These are phyloP conservation scores for Gnathonemus echidnorhynchus DNA, from an alignment of 2,113 vertebrate genomes.

Conservation along the genomic window DNA sequence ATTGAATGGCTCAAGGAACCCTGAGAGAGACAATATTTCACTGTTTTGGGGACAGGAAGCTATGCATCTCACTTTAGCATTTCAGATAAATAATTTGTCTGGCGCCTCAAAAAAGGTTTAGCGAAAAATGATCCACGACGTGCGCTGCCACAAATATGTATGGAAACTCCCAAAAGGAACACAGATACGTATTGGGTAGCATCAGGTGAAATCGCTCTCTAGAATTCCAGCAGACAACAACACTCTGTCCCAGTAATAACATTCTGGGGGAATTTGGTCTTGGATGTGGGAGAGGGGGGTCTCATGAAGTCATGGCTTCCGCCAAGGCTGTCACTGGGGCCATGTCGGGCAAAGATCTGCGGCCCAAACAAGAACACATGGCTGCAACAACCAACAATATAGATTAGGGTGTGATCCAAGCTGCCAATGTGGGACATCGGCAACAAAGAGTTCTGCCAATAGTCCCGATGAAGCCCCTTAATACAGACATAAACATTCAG, in stretches of 20 bases:
- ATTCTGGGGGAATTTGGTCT: slow-evolving; percentile 6
- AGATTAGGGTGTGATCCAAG: neutral
- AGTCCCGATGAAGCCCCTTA: neutral
- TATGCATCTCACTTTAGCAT: slow-evolving; percentile 4
- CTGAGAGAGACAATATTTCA: neutral
- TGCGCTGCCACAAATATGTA: slow-evolving; percentile 13
- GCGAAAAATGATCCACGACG: slow-evolving; percentile 2
- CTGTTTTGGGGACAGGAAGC: neutral
- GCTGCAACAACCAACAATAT: neutral
- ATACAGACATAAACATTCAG: neutral
- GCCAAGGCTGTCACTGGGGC: neutral
- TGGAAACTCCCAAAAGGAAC: neutral
- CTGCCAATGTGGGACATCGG: neutral
- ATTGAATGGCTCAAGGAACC: neutral
- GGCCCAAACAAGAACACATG: neutral
- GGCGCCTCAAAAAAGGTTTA: neutral
- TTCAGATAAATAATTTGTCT: slow-evolving; percentile 15
- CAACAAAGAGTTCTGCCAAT: neutral
- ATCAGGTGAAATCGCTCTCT: slow-evolving; percentile 26
- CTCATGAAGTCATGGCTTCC: neutral
- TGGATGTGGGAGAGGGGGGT: neutral
- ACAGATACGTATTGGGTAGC: neutral
- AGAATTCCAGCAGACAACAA: slow-evolving; percentile 3
- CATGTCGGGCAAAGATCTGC: neutral
- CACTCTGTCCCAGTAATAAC: slow-evolving; percentile 17